Evolutionary conservation across 2,113 vertebrate genomes (phyloP).

Genomic region (Pseudolaguvia tuberculata): DNA sequence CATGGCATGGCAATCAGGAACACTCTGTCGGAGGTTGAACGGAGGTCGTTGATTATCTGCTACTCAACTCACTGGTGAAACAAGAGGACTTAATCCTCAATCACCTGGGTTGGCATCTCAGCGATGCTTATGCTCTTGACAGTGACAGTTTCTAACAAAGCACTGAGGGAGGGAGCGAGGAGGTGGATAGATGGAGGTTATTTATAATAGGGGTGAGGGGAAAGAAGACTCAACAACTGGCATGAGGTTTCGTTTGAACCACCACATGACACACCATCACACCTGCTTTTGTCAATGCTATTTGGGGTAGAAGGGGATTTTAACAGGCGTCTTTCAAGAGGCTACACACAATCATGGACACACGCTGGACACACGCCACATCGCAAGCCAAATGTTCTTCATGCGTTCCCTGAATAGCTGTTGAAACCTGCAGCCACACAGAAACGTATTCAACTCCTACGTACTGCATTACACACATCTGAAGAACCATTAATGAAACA

Average conservation of each 20-base stretch:
- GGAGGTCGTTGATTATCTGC: slow-evolving; percentile 50
- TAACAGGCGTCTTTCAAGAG: slow-evolving; percentile 44
- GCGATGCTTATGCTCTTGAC: slow-evolving; percentile 38
- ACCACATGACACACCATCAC: slow-evolving; percentile 44
- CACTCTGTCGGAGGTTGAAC: slow-evolving; percentile 45
- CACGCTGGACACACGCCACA: slow-evolving; percentile 46
- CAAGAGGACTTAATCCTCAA: slow-evolving; percentile 49
- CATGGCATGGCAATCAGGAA: slow-evolving; percentile 32
- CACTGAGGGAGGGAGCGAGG: slow-evolving; percentile 18
- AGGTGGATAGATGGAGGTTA: slow-evolving; percentile 38
- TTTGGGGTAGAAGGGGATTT: slow-evolving; percentile 44
- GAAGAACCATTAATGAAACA: not conserved
- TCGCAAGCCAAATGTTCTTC: slow-evolving; percentile 25
- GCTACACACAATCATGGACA: slow-evolving; percentile 43
- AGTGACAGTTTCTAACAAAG: slow-evolving; percentile 46
- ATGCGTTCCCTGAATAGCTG: slow-evolving; percentile 34
- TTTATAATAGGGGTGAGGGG: slow-evolving; percentile 45
- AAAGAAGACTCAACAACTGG: slow-evolving; percentile 45
- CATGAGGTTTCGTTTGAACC: slow-evolving; percentile 29
- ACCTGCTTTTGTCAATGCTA: slow-evolving; percentile 50
- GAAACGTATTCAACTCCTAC: slow-evolving; percentile 27
- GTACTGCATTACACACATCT: not conserved
- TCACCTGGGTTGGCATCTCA: slow-evolving; percentile 49
- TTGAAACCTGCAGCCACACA: slow-evolving; percentile 21
- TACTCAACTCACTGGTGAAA: slow-evolving; percentile 48